Base-by-base conservation (phyloP, 2,888 invertebrate species). In the Lepas anatifera region DNA sequence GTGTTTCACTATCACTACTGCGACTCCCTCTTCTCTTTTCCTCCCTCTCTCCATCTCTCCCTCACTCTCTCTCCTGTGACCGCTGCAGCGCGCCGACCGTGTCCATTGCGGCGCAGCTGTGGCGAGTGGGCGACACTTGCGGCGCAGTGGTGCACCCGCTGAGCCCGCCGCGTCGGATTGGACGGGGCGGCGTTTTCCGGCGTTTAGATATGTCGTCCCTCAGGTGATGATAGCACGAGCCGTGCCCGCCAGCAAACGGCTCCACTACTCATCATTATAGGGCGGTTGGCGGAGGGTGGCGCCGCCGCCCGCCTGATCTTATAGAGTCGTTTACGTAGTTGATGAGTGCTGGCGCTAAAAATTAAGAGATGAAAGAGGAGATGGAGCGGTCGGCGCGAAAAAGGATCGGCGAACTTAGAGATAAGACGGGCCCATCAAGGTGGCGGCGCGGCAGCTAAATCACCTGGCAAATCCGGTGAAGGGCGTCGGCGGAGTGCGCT, bases 331-430 rank as follows among this genome's bases (percentile, higher is more conserved):
- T 58, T 58, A 58, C 58, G 58, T 58, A 58, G 58, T 58, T 58
- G 58, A 58, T 58, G 58, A 58, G 58, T 16, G 58, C 32, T 25
- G 32, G 22, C 58, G 58, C 58, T 58, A 58, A 58, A 58, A 58
- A 58, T 58, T 58, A 58, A 58, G 58, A 58, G 58, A 58, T 58
- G 58, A 58, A 58, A 58, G 58, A 58, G 58, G 58, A 58, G 58
- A 58, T 58, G 58, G 58, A 58, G 35, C 58, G 58, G 58, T 58
- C 58, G 32, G 58, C 25, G 58, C 32, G 58, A 58, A 35, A 58
- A 58, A 58, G 58, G 58, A 58, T 58, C 35, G 58, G 58, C 58
- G 58, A 58, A 58, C 58, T 58, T 58, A 58, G 58, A 58, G 58
- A 58, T 58, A 58, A 58, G 58, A 58, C 58, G 35, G 58, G 32